Base-by-base conservation (phyloP, 2,888 invertebrate species). In the Sipunculus nudus region DNA sequence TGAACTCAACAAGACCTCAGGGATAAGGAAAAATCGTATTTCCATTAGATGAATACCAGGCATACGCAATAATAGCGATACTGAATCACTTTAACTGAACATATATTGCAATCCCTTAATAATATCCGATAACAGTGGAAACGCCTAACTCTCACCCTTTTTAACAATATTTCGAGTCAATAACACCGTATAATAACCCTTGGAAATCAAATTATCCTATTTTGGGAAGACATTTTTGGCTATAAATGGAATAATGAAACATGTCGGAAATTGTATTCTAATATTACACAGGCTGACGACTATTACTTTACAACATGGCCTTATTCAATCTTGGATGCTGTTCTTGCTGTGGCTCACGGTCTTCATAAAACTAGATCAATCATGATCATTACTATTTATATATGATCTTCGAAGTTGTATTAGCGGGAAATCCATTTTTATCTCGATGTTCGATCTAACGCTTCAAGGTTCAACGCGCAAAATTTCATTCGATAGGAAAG, bases 21-120 rank as follows among this genome's bases (percentile, higher is more conserved):
- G 21, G 53, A 53, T 23, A 53, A 29, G 10, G 39, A 19, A 2
- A 25, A 39, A 10, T 53, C 13, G 32, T 31, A 23, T 25, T 31
- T 16, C 43, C 53, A 13, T 25, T 32, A 13, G 53, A 53, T 40
- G 10, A 25, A 19, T 43, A 53, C 32, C 53, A 43, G 31, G 53
- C 43, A 25, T n/a, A 43, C 21, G 53, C 53, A 21, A 35, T 53
- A 25, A 45, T 53, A 10, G 41, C 26, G 21, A 29, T 53, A 13
- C 21, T 53, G 26, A 29, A 28, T 13, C 43, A 28, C 23, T 53
- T 43, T 40, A 53, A 53, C 41, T 53, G 53, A 45, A 43, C 53
- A 31, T 53, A 53, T 29, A 43, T 53, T 25, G 19, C 43, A 3
- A 53, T 31, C 31, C 8, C 31, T 6, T 26, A 43, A 21, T 43